A percentile compares a stretch with the other conserved stretches of the same genome.
phyloP scores from a whole-genome alignment of 2,888 invertebrate species.

The Amblyteles armatorius region DNA sequence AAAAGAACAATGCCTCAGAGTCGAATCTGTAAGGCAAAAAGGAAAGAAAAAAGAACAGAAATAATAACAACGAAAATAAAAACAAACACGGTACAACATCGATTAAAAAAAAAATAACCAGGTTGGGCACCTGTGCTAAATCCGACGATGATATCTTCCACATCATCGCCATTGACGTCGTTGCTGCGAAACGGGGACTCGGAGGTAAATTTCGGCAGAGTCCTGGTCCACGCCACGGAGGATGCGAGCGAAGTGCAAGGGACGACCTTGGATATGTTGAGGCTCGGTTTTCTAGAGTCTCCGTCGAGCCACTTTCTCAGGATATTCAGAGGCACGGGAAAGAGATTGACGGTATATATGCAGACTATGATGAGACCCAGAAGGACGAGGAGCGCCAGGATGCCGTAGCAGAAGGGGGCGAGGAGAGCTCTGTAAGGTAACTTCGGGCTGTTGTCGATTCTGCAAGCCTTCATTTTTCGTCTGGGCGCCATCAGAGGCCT shows the following conservation, averaged over 20 bases:
- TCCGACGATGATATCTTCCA: slow-evolving; percentile 91
- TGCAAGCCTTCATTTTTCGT: slow-evolving; percentile 86
- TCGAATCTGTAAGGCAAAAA: slow-evolving; percentile 64
- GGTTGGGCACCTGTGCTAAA: slow-evolving; percentile 89
- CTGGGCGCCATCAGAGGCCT: slow-evolving; percentile 91
- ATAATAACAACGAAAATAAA: slow-evolving; percentile 38
- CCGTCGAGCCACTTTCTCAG: slow-evolving; percentile 87
- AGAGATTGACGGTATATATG: slow-evolving; percentile 88
- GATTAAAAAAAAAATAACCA: slow-evolving; percentile 45
- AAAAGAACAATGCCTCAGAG: slow-evolving; percentile 33
- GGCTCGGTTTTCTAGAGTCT: slow-evolving; percentile 70
- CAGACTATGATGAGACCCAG: slow-evolving; percentile 88
- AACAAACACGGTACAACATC: slow-evolving; percentile 60
- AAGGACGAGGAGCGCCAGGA: slow-evolving; percentile 87
- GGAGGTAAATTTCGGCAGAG: slow-evolving; percentile 89
- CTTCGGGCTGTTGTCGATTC: slow-evolving; percentile 86
- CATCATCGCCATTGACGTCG: slow-evolving; percentile 90
- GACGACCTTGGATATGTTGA: slow-evolving; percentile 82
- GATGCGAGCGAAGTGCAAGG: slow-evolving; percentile 88
- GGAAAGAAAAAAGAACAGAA: slow-evolving; percentile 43
- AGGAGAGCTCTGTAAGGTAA: slow-evolving; percentile 87
- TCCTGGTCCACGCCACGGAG: slow-evolving; percentile 89
- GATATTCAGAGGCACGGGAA: slow-evolving; percentile 88
- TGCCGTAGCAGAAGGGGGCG: slow-evolving; percentile 89
- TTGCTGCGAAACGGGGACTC: slow-evolving; percentile 90